These are phyloP conservation scores for Coracias cyanogaster DNA, from an alignment of 2,797 vertebrate genomes.

Conservation along the genomic window DNA sequence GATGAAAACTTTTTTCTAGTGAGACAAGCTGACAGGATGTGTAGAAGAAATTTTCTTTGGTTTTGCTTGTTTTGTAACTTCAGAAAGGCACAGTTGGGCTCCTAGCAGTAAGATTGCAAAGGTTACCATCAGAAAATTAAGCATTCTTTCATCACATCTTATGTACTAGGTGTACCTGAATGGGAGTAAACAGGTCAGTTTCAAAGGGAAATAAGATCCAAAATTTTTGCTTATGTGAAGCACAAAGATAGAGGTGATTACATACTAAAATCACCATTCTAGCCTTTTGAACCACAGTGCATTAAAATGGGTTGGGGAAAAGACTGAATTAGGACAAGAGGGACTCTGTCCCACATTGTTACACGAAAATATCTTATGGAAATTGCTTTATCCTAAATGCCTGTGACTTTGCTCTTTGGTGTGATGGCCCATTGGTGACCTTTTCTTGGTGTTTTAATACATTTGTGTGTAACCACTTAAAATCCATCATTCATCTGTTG, in stretches of 20 bases:
- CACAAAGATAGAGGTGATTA: neutral
- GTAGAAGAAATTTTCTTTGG: neutral
- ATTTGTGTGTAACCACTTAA: neutral
- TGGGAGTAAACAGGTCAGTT: neutral
- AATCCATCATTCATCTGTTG: neutral
- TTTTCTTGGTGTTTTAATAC: neutral
- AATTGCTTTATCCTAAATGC: neutral
- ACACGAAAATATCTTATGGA: neutral
- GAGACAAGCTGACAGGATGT: neutral
- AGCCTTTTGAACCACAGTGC: neutral
- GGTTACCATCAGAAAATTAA: neutral
- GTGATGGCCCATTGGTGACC: neutral
- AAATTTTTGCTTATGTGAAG: neutral
- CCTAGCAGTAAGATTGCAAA: neutral
- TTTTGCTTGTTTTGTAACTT: conserved; percentile 5
- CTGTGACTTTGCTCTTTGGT: neutral
- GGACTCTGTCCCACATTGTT: neutral
- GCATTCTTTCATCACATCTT: neutral
- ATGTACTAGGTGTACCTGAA: neutral
- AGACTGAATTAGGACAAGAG: neutral
- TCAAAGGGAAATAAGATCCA: neutral
- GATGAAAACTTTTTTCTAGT: neutral
- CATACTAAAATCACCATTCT: neutral
- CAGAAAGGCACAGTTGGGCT: neutral
- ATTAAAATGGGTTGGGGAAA: neutral